Conservation (phyloP, 2,888 invertebrate species). For the Sphinx pinastri region DNA sequence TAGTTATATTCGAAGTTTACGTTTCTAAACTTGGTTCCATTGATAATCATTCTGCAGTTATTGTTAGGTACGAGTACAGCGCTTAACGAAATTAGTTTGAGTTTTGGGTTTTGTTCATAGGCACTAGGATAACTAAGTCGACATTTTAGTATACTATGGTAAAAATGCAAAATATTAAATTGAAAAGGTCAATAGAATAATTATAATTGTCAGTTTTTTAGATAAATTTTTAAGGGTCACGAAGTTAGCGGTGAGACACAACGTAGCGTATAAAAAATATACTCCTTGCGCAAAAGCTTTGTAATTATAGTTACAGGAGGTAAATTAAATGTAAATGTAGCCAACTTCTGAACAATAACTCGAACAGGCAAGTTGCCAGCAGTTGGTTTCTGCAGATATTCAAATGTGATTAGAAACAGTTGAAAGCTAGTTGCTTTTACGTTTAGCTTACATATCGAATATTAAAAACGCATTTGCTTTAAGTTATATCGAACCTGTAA, state of each 20-base stretch:
- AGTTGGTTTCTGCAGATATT: constrained; percentile 33
- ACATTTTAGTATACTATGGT: no score
- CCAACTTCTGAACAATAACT: constrained; percentile 15
- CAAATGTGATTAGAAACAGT: constrained; percentile 39
- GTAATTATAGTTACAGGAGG: neutral
- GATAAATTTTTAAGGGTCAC: no score
- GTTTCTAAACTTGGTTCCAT: neutral
- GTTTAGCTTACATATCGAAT: constrained; percentile 10
- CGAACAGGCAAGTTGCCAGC: constrained; percentile 18
- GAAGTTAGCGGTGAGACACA: no score
- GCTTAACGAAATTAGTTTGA: no score
- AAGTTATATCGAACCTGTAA: neutral
- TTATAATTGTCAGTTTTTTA: no score
- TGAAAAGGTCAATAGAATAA: no score
- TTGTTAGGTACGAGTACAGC: no score
- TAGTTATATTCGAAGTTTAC: neutral
- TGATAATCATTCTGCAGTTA: neutral
- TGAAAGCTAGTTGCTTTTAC: constrained; percentile 25
- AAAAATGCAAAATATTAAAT: no score
- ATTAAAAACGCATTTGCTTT: neutral
- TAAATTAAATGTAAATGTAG: constrained; percentile 15
- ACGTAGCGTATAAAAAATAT: neutral
- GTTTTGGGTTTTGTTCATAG: no score
- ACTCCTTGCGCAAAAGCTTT: neutral
- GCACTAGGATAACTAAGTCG: no score